Evolutionary conservation across 1,140 invertebrate genomes (phyloP), one percentile per base, ranked within the genome.

Genomic region (Pararge aegeria): DNA sequence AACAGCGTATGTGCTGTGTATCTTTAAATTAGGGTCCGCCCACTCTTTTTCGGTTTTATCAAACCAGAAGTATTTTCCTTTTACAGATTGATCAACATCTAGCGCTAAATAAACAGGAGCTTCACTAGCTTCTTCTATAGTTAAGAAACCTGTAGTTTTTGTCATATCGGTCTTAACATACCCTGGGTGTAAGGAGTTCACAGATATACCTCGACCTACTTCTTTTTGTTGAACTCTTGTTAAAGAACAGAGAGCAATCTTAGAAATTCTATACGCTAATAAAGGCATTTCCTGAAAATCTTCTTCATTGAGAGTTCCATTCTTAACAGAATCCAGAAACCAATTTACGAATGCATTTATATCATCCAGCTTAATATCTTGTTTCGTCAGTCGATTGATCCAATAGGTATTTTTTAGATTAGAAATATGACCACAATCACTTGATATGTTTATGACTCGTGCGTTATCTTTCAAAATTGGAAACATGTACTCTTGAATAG

Each of bases 41-140:
- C 56, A 58, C 1, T 58, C 49, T 19, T 49, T 58, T 51, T 64
- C 48, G n/a, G 62, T 46, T 51, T 65, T 65, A 16, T 68, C 66
- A 38, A 54, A 68, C 66, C 66, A 68, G 24, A 68, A 55, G 10
- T 55, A 68, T 56, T 64, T 58, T 34, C 66, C 62, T 29, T 64
- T 68, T 2, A 68, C 1, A 0, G 55, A 65, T 49, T 68, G 58
- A 27, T 68, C 52, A 42, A 50, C 38, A 20, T 68, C 62, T 51
- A 68, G 38, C 15, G 58, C 66, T 10, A 68, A 44, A 53, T 55
- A 68, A 21, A 65, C 62, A 10, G 62, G 51, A 10, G 55, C 21
- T 6, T 19, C 30, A 49, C 62, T 58, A n/a, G 66, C 58, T 42
- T 68, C 58, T 18, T 64, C 66, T 30, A 54, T 19, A 15, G 57